Conservation (phyloP, 2,113 vertebrate genomes). For the Puma concolor region DNA sequence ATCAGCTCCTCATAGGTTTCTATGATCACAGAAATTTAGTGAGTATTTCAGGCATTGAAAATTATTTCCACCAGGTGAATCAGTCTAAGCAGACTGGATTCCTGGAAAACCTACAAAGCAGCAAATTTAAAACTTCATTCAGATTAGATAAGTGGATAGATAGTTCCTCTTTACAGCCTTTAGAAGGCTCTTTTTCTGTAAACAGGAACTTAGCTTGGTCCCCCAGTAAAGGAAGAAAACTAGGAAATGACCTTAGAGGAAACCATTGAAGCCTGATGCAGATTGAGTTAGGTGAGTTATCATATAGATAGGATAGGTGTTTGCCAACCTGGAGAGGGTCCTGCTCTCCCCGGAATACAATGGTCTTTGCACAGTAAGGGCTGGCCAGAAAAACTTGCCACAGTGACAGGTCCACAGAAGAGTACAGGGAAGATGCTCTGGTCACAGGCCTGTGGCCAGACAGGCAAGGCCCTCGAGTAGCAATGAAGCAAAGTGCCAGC, state of each 20-base stretch:
- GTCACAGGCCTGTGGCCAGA: neutral
- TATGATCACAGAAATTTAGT: neutral
- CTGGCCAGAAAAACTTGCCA: accelerated
- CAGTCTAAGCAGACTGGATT: neutral
- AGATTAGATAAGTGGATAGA: neutral
- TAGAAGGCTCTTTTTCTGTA: neutral
- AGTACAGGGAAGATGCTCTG: neutral
- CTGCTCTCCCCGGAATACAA: neutral
- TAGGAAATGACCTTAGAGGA: neutral
- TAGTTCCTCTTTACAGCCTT: neutral
- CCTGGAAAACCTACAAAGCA: neutral
- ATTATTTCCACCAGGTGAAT: neutral
- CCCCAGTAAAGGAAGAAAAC: neutral
- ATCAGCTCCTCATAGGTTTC: neutral
- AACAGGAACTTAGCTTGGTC: neutral
- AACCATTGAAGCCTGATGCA: neutral
- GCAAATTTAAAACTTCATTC: conserved; percentile 1
- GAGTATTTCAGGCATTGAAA: neutral
- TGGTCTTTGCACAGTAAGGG: neutral
- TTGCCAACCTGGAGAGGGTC: neutral
- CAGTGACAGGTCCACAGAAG: accelerated
- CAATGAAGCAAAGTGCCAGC: neutral
- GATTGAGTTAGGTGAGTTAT: neutral
- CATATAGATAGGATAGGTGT: neutral
- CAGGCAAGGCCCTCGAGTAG: neutral